These are phyloP conservation scores for Ciconia boyciana DNA, from an alignment of 2,113 vertebrate genomes.

Conservation along the genomic window DNA sequence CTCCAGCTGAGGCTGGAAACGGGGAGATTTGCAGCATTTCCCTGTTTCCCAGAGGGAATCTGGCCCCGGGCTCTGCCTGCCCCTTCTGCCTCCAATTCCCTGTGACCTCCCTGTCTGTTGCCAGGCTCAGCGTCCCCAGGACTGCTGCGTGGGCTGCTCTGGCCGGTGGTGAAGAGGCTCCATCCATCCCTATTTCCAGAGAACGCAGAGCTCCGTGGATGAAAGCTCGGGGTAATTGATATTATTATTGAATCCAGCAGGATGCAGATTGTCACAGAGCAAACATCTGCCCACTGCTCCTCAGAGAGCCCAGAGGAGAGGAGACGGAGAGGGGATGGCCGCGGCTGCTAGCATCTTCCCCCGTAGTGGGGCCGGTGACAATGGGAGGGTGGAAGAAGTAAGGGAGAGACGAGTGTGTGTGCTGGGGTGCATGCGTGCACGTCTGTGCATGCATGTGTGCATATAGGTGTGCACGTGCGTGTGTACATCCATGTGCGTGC, in stretches of 20 bases:
- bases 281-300: constrained; percentile 43
- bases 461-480: neutral
- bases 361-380: accelerated
- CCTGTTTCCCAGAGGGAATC: neutral
- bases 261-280: neutral
- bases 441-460: accelerated
- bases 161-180: neutral
- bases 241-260: neutral
- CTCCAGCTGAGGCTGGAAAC: neutral
- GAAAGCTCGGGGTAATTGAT: constrained; percentile 25
- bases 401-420: accelerated
- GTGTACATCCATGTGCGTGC: accelerated
- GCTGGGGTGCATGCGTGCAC: neutral
- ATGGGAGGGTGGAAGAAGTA: neutral
- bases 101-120: neutral
- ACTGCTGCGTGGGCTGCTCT: accelerated
- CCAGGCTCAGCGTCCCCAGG: neutral
- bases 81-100: neutral
- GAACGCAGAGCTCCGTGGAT: neutral
- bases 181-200: neutral
- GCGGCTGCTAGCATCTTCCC: accelerated
- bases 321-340: accelerated
- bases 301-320: neutral
- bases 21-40: accelerated
- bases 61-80: neutral